Evolutionary conservation across 1,140 invertebrate genomes (phyloP).

Genomic region (Drosophila lacteicornis): DNA sequence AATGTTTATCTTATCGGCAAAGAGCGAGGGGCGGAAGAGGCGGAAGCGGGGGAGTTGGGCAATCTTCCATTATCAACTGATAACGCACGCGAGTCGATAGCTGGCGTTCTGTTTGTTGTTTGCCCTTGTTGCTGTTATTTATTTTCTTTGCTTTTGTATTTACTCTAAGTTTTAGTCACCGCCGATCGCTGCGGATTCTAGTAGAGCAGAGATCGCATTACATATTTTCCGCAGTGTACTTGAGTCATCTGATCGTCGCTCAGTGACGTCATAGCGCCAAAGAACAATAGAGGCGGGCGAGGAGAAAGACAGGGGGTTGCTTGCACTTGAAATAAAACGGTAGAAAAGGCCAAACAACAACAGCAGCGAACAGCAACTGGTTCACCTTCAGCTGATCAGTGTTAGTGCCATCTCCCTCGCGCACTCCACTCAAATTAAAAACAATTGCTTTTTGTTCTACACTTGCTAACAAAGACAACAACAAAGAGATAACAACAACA

Average conservation of each 20-base stretch:
- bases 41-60: constrained; percentile 11
- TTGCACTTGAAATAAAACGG: constrained; percentile 47
- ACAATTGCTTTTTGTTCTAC: constrained; percentile 29
- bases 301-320: background rate
- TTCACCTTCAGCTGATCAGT: constrained; percentile 51
- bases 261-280: constrained; percentile 29
- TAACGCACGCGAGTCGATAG: constrained; percentile 17
- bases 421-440: constrained; percentile 37
- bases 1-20: constrained; percentile 33
- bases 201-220: background rate
- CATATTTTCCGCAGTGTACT: constrained; percentile 4
- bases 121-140: constrained; percentile 20
- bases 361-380: constrained; percentile 29
- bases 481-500: background rate
- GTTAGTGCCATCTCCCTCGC: constrained; percentile 21
- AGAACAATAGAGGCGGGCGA: constrained; percentile 6
- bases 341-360: constrained; percentile 12
- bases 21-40: constrained; percentile 1
- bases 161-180: constrained; percentile 21
- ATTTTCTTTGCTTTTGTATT: background rate
- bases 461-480: constrained; percentile 26
- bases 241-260: constrained; percentile 36
- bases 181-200: background rate
- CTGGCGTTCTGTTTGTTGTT: constrained; percentile 31
- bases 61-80: constrained; percentile 44